Evolutionary conservation across 2,113 vertebrate species (phyloP).

Genomic region (Oncorhynchus tshawytscha): DNA sequence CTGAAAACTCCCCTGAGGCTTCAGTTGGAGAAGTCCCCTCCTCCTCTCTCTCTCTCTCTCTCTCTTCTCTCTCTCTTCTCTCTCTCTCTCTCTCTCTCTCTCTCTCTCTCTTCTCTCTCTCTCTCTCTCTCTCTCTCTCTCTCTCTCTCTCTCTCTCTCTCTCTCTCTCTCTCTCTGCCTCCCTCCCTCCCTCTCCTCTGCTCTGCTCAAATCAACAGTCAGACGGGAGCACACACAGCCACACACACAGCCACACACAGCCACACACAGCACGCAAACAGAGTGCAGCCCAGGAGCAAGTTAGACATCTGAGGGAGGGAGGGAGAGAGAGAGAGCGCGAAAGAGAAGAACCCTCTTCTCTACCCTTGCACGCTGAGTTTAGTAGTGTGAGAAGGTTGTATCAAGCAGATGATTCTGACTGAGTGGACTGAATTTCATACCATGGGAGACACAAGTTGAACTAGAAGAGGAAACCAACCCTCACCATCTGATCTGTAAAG

Average conservation of each 20-base stretch:
- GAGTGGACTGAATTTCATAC: slow-evolving; percentile 36
- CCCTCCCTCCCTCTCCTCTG: slow-evolving; percentile 8
- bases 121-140: slow-evolving; percentile 20
- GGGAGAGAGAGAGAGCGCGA: slow-evolving; percentile 1
- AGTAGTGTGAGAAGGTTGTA: slow-evolving; percentile 45
- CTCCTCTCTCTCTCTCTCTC: background rate
- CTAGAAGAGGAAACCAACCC: slow-evolving; percentile 26
- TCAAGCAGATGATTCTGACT: slow-evolving; percentile 37
- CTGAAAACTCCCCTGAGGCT: background rate
- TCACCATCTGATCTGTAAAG: slow-evolving; percentile 6
- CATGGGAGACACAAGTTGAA: slow-evolving; percentile 52
- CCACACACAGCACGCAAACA: background rate
- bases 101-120: slow-evolving; percentile 3
- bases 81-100: slow-evolving; percentile 20
- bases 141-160: background rate
- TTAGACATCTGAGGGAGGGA: background rate
- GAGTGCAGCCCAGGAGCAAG: slow-evolving; percentile 17
- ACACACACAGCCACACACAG: slow-evolving; percentile 29
- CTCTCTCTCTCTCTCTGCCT: background rate
- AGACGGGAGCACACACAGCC: slow-evolving; percentile 31
- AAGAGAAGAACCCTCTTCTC: slow-evolving; percentile 7
- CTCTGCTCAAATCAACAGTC: slow-evolving; percentile 46
- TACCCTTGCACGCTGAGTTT: background rate
- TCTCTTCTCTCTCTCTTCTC: slow-evolving; percentile 18
- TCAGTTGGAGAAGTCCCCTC: background rate